Conservation (phyloP, 1,140 invertebrate genomes). For the Wiebesia pumilae region DNA sequence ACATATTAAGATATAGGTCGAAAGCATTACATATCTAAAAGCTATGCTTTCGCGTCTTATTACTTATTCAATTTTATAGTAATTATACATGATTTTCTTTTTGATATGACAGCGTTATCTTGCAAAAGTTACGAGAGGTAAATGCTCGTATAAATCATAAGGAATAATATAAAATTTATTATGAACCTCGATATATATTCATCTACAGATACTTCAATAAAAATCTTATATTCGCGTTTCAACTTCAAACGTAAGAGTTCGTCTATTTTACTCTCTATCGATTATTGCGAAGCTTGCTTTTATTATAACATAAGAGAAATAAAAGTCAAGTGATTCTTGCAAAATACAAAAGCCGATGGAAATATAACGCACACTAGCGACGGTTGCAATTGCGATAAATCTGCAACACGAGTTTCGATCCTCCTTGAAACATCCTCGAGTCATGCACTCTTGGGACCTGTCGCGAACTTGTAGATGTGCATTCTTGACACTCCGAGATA, state of each 20-base stretch:
- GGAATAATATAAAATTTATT: background rate
- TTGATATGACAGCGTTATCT: background rate
- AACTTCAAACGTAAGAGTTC: background rate
- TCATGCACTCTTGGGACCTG: background rate
- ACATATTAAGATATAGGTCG: background rate
- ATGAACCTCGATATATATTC: background rate
- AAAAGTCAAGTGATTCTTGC: background rate
- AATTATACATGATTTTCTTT: background rate
- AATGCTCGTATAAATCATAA: background rate
- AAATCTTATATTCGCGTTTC: background rate
- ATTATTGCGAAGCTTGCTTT: background rate
- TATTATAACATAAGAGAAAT: background rate
- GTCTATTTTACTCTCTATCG: background rate
- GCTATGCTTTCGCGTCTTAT: background rate
- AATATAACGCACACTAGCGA: background rate
- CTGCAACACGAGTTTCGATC: background rate
- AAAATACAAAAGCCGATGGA: background rate
- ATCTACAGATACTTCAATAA: background rate
- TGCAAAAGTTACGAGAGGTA: background rate
- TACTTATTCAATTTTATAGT: background rate
- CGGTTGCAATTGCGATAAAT: background rate
- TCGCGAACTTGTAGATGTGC: slow-evolving; percentile 18
- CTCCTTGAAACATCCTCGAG: slow-evolving; percentile 4
- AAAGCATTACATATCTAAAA: background rate
- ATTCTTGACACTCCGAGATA: background rate